A percentile compares a stretch with the other conserved stretches of the same genome.
phyloP scores from a whole-genome alignment of 2,888 invertebrate species.

The Empis livida region DNA sequence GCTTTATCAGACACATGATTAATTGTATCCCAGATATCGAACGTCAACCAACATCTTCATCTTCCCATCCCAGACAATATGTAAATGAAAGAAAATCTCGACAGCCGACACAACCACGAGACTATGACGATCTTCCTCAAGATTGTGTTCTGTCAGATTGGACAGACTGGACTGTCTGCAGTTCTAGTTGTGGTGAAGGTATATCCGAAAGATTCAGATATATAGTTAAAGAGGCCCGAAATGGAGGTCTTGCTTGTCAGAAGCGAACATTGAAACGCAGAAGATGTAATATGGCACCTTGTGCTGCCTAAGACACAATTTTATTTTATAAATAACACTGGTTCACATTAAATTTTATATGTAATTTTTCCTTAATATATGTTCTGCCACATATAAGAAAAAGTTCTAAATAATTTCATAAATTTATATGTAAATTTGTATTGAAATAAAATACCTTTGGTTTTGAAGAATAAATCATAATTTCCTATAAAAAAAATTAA shows the following conservation, averaged over 20 bases:
- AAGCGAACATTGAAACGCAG: conserved; percentile 27
- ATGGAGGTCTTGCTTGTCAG: conserved; percentile 28
- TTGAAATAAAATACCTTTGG: no score
- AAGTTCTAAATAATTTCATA: no score
- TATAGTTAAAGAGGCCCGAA: conserved; percentile 24
- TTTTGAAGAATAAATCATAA: no score
- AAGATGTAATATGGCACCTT: conserved; percentile 18
- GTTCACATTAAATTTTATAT: no score
- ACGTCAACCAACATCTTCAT: conserved; percentile 9
- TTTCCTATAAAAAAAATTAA: no score
- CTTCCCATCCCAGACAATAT: conserved; percentile 5
- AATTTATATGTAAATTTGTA: no score
- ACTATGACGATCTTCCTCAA: conserved; percentile 23
- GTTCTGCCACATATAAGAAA: no score
- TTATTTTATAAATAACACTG: no score
- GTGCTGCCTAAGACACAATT: no score
- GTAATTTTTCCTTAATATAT: no score
- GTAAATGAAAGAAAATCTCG: conserved; percentile 3
- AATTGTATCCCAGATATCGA: background rate
- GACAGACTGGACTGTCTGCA: conserved; percentile 76
- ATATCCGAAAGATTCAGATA: conserved; percentile 43
- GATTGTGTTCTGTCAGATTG: conserved; percentile 66
- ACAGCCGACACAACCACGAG: conserved; percentile 3
- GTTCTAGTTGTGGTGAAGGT: conserved; percentile 65
- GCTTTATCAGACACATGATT: background rate